phyloP scores from a whole-genome alignment of 2,113 vertebrate species.

The Tachuris rubrigastra region DNA sequence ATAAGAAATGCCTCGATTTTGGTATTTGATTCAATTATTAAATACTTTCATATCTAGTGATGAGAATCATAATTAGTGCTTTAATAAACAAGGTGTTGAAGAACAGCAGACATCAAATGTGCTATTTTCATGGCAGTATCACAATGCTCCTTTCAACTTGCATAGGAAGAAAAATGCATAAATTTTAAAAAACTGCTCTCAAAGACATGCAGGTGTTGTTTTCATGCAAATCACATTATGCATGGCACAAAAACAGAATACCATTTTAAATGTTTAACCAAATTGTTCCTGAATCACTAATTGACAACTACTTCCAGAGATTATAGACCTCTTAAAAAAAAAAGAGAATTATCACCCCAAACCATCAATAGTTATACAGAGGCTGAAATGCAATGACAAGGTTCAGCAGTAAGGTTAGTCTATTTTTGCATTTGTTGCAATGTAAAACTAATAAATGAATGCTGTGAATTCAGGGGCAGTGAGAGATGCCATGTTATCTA shows the following conservation, averaged over 20 bases:
- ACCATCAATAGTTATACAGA: background rate
- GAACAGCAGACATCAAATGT: background rate
- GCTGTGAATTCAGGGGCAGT: background rate
- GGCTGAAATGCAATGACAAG: background rate
- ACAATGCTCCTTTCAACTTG: background rate
- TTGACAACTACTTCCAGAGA: background rate
- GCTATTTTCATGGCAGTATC: background rate
- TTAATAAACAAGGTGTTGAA: background rate
- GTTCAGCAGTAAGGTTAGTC: background rate
- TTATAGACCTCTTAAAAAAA: background rate
- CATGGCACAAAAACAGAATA: background rate
- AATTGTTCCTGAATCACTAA: background rate
- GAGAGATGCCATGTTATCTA: background rate
- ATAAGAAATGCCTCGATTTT: background rate
- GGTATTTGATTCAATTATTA: background rate
- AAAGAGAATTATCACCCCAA: background rate
- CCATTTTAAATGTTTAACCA: background rate
- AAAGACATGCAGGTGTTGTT: background rate
- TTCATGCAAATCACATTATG: background rate
- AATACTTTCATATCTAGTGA: background rate
- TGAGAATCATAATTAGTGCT: background rate
- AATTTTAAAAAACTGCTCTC: background rate
- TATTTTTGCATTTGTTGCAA: slow-evolving; percentile 9
- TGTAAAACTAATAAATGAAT: slow-evolving; percentile 5
- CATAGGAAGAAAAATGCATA: background rate